Evolutionary conservation across 2,113 vertebrate species (phyloP), one percentile per base, ranked within the genome.

Genomic region (Indicator indicator): DNA sequence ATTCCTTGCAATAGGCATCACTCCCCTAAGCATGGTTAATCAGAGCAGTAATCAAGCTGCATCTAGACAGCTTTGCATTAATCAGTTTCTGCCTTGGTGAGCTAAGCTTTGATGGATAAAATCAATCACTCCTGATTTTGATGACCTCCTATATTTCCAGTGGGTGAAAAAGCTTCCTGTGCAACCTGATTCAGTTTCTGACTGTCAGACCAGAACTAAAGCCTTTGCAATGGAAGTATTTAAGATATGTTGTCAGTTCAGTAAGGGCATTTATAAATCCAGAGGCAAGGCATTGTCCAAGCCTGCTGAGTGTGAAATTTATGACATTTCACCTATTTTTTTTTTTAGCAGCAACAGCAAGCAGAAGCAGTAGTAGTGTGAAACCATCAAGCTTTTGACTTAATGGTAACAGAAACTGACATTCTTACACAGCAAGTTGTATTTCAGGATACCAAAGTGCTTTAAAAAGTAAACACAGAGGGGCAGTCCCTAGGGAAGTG

Each of bases 391-490:
- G 67, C 20, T 72, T 76, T 74, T 91, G 59, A 67, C 44, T 76
- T 70, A 83, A 36, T 26, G 27, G 50, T 79, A 83, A 91, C 55
- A 85, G 27, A 70, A 91, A 55, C 36, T 52, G 85, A 73, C 75
- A 80, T 85, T 85, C 46, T 78, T 63, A 67, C 33, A 59, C 30
- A 76, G 12, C 18, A 88, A 36, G 20, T 59, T 83, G 55, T 86
- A 70, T 83, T 89, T 94, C 71, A 76, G 75, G 68, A 80, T 63
- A 70, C 81, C 12, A 44, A 87, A 95, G 27, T 77, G 67, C 60
- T 89, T 94, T 80, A 54, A 89, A 83, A 89, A 95, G 67, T 89
- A 91, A 95, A 85, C 68, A 80, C 0, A 80, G 67, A 83, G 82
- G 82, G 75, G 89, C 46, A 50, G 3, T 83, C 90, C n/a, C 63